Percentiles rank a stretch among this genome's conserved stretches.
phyloP scores from a whole-genome alignment of 2,797 vertebrate genomes.

The Synanceia verrucosa region DNA sequence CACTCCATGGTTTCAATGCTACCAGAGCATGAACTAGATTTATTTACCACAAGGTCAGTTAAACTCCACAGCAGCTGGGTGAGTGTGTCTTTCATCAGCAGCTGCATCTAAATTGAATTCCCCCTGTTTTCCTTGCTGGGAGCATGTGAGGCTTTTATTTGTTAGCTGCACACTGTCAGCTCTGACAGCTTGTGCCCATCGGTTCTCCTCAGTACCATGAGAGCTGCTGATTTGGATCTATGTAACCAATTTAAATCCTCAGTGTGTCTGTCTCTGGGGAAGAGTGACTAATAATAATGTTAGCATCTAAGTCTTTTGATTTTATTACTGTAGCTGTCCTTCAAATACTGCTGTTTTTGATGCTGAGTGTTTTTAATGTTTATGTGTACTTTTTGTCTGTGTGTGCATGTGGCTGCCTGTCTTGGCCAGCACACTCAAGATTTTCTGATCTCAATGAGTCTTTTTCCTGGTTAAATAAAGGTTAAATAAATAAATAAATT shows the following conservation, averaged over 20 bases:
- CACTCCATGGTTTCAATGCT: neutral
- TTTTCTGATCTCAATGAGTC: too few relatives aligned
- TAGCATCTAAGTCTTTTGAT: neutral
- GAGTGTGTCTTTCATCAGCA: conserved; percentile 10
- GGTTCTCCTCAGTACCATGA: conserved; percentile 2
- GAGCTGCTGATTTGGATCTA: conserved; percentile 32
- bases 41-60: neutral
- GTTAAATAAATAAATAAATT: too few relatives aligned
- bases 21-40: neutral
- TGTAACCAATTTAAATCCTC: conserved; percentile 35
- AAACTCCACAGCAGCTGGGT: neutral
- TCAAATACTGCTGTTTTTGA: too few relatives aligned
- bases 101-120: conserved; percentile 25
- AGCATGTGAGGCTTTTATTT: conserved; percentile 19
- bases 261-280: neutral
- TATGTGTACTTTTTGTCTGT: too few relatives aligned
- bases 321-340: too few relatives aligned
- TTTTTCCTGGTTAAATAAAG: too few relatives aligned
- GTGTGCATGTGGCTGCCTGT: too few relatives aligned
- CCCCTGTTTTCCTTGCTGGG: conserved; percentile 4
- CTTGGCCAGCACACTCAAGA: too few relatives aligned
- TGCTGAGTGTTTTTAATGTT: too few relatives aligned
- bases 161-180: conserved; percentile 29
- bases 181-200: conserved; percentile 14
- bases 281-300: conserved; percentile 14